These are phyloP conservation scores for Mormyrus hasselquistii DNA, from an alignment of 2,797 vertebrate genomes.

Conservation along the genomic window DNA sequence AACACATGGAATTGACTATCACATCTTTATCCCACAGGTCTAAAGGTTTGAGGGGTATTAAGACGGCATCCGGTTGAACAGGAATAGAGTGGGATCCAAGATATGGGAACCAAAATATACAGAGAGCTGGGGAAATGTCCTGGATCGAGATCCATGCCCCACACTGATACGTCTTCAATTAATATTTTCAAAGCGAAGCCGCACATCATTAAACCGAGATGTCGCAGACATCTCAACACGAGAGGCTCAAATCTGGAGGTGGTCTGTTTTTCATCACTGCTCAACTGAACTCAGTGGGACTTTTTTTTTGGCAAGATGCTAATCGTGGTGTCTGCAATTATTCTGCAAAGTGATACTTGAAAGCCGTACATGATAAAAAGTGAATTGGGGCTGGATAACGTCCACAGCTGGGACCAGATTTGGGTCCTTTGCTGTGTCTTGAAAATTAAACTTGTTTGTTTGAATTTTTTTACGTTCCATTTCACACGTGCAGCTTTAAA, in stretches of 20 bases:
- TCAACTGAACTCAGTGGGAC: constrained; percentile 39
- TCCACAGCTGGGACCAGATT: neutral
- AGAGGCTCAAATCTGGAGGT: constrained; percentile 27
- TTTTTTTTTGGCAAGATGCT: constrained; percentile 35
- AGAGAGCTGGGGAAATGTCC: constrained; percentile 42
- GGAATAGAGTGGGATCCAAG: constrained; percentile 34
- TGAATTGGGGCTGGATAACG: constrained; percentile 1
- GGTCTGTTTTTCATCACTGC: constrained; percentile 47
- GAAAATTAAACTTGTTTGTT: neutral
- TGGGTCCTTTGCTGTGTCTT: neutral
- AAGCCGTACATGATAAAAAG: constrained; percentile 15
- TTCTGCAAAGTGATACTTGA: constrained; percentile 30
- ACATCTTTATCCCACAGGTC: constrained; percentile 13
- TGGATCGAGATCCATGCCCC: constrained; percentile 34
- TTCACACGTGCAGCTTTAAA: neutral
- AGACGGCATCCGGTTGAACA: constrained; percentile 37
- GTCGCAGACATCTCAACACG: constrained; percentile 30
- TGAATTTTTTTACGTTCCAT: neutral
- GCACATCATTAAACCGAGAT: constrained; percentile 33
- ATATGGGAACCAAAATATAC: constrained; percentile 39
- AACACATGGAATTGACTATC: constrained; percentile 28
- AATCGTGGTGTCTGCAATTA: constrained; percentile 29
- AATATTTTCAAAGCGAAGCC: constrained; percentile 32
- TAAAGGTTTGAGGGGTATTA: constrained; percentile 23
- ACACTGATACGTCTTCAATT: constrained; percentile 26